phyloP scores from a whole-genome alignment of 1,140 invertebrate genomes.

The Phenacoccus solenopsis region DNA sequence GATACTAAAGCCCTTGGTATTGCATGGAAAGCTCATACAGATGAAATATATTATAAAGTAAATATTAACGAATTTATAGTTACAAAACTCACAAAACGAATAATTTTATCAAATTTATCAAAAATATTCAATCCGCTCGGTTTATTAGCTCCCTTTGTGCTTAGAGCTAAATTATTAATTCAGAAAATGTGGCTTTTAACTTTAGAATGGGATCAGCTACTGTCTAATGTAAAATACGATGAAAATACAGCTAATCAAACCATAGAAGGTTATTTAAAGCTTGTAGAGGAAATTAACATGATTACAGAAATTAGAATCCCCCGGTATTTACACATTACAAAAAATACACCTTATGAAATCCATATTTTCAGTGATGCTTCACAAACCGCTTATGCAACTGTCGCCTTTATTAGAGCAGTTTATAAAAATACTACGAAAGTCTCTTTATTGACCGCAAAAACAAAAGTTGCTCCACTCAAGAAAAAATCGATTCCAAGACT shows the following conservation, averaged over 20 bases:
- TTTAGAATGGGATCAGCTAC: conserved; percentile 23
- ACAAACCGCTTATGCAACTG: neutral
- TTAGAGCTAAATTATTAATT: conserved; percentile 18
- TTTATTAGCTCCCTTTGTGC: conserved; percentile 24
- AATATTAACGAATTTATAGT: neutral
- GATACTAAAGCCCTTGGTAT: neutral
- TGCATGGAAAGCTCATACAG: neutral
- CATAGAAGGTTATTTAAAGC: no score
- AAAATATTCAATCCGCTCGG: conserved; percentile 28
- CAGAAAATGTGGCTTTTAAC: conserved; percentile 20
- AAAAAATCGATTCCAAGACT: neutral
- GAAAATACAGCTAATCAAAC: conserved; percentile 19
- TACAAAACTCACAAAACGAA: conserved; percentile 23
- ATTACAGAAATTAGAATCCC: neutral
- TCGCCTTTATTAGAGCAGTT: neutral
- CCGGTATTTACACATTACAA: neutral
- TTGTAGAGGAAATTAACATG: neutral
- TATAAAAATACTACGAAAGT: neutral
- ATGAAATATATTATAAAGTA: neutral
- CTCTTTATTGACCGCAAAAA: neutral
- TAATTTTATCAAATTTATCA: conserved; percentile 24
- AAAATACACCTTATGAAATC: neutral
- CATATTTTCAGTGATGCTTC: neutral
- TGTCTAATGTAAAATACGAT: no score
- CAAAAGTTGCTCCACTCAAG: neutral